Percentiles rank a stretch among this genome's conserved stretches.
These are phyloP conservation scores for Galaxea fascicularis DNA, from an alignment of 92 coral and sea anemone genomes.

Conservation along the genomic window DNA sequence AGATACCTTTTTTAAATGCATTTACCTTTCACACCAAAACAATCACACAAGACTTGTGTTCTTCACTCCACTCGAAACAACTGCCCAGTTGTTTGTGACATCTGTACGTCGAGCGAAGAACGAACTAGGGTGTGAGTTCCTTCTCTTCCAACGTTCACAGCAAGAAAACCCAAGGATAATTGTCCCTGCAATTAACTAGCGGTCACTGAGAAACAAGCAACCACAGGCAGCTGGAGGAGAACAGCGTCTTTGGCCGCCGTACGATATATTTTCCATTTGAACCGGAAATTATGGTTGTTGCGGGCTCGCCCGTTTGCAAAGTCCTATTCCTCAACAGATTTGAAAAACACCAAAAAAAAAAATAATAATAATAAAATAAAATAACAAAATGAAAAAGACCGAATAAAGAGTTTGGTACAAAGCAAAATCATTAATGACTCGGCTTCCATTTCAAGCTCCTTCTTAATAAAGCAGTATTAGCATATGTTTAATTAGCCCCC, in stretches of 20 bases:
- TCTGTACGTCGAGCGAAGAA: too few relatives aligned
- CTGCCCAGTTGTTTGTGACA: too few relatives aligned
- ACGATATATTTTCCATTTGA: neutral
- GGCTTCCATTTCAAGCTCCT: neutral
- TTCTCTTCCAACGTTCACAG: neutral
- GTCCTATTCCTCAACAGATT: neutral
- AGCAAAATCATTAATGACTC: neutral
- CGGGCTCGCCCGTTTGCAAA: neutral
- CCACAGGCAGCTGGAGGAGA: neutral
- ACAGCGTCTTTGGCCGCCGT: neutral
- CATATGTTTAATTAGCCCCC: conserved; percentile 2
- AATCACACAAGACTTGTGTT: too few relatives aligned
- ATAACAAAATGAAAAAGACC: too few relatives aligned
- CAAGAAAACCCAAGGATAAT: conserved; percentile 6
- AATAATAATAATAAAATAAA: too few relatives aligned
- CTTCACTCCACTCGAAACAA: too few relatives aligned
- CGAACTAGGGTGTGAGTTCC: too few relatives aligned
- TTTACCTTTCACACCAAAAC: too few relatives aligned
- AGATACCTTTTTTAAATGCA: too few relatives aligned
- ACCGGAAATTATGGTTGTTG: neutral
- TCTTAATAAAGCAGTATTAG: conserved; percentile 5
- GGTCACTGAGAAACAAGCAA: neutral
- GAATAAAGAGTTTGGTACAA: neutral
- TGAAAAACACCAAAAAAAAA: too few relatives aligned
- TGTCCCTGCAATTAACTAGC: conserved; percentile 2